Evolutionary conservation across 92 coral and sea anemone genomes (phyloP), one percentile per base, ranked within the genome.

Genomic region (Heliopora coerulea): DNA sequence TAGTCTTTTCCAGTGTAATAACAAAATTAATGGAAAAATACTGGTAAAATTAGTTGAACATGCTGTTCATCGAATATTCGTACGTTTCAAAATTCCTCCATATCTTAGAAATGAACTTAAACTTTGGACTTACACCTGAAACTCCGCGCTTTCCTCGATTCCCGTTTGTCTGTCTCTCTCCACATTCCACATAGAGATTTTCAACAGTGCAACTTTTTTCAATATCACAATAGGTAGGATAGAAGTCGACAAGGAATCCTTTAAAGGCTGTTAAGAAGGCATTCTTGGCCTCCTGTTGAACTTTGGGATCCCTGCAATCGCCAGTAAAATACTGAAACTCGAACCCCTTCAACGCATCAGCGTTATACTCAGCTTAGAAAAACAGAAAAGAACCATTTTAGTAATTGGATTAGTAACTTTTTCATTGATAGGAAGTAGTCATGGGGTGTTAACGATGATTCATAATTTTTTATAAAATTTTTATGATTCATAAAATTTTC

Each of bases 291-390:
- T 90, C 83, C 42, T 17, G 24, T 40, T 95, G 96, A 30, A 89
- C 95, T 0, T 69, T 73, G 0, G 88, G 91, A 74, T 89, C 82
- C 6, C 82, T 74, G 49, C 99, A 95, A 78, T 95, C 85, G 0
- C 99, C 99, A 27, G 82, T 73, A 64, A 81, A 88, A 54, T 95
- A 95, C 62, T 95, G 96, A 87, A 91, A 95, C 54, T 83, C 96
- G 88, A 95, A 80, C 19, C 99, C 99, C 60, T 90, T 90, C 3
- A 84, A 62, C 3, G 87, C 90, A 3, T 90, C 95, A 2, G 87
- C 86, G 9, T 70, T 34, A 41, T 52, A 70, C 18, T 26, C 49
- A 23, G 26, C 77, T 70, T 31, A 8, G n/a, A 46, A 8, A 46
- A 46, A n/a, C n/a, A n/a, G n/a, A n/a, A n/a, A n/a, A n/a, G n/a